phyloP scores from a whole-genome alignment of 2,888 invertebrate species.

The Melipona bicolor region DNA sequence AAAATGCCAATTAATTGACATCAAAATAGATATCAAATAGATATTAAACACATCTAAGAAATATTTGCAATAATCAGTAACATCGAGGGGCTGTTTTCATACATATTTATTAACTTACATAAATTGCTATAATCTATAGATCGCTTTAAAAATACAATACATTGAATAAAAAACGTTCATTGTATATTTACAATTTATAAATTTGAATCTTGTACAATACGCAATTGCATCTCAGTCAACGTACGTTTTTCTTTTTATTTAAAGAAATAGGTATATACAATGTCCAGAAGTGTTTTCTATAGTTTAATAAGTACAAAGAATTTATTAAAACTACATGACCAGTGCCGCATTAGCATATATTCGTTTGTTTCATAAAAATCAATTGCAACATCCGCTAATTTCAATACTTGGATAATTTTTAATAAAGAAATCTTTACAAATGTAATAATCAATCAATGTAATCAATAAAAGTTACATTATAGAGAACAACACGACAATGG shows the following conservation, averaged over 20 bases:
- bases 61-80: not conserved
- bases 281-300: slow-evolving; percentile 13
- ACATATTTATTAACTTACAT: slow-evolving; percentile 37
- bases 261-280: slow-evolving; percentile 45
- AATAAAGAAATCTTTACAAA: slow-evolving; percentile 37
- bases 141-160: slow-evolving; percentile 43
- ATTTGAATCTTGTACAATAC: slow-evolving; percentile 46
- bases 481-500: slow-evolving; percentile 46
- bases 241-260: slow-evolving; percentile 60
- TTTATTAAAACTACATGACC: slow-evolving; percentile 30
- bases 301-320: slow-evolving; percentile 12
- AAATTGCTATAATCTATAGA: slow-evolving; percentile 30
- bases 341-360: slow-evolving; percentile 13
- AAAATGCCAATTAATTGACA: no score
- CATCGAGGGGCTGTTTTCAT: not conserved
- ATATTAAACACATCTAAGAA: not conserved
- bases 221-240: slow-evolving; percentile 60
- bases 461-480: slow-evolving; percentile 40
- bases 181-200: slow-evolving; percentile 71
- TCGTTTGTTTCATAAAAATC: not conserved
- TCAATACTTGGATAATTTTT: slow-evolving; percentile 3
- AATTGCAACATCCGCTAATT: not conserved
- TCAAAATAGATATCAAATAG: not conserved
- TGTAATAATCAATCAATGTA: slow-evolving; percentile 31
- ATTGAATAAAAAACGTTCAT: slow-evolving; percentile 53